Percentiles rank a stretch among this genome's conserved stretches.
Evolutionary conservation across 2,888 invertebrate species (phyloP).

Genomic region (Cephus runcator): DNA sequence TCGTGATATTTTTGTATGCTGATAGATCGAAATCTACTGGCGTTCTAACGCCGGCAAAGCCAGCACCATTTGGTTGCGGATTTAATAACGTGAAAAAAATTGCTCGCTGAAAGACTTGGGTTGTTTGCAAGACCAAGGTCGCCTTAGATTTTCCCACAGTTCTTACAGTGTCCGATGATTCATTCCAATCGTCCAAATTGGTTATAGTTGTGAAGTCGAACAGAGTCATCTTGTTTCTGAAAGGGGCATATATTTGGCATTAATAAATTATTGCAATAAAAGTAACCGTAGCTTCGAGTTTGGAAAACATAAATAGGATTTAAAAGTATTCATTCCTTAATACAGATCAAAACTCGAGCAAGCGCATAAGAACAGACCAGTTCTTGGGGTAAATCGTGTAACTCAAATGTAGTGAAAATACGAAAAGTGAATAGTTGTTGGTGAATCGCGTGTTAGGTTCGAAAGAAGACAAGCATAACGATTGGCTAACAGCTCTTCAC

Average conservation of each 20-base stretch:
- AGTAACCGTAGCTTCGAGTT: no score
- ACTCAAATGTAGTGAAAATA: no score
- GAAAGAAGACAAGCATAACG: no score
- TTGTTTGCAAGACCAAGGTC: slow-evolving; percentile 70
- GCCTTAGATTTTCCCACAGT: slow-evolving; percentile 77
- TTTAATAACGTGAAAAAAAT: slow-evolving; percentile 74
- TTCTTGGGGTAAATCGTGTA: no score
- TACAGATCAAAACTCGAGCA: neutral
- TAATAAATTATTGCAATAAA: neutral
- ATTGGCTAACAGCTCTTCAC: no score
- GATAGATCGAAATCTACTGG: slow-evolving; percentile 67
- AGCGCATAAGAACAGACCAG: no score
- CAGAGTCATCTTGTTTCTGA: slow-evolving; percentile 49
- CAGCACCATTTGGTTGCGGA: slow-evolving; percentile 76
- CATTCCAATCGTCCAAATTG: slow-evolving; percentile 70
- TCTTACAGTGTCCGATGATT: slow-evolving; percentile 74
- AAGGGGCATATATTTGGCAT: neutral
- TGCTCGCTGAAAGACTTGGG: slow-evolving; percentile 71
- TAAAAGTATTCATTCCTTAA: neutral
- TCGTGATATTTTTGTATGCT: slow-evolving; percentile 66
- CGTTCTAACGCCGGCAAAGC: slow-evolving; percentile 74
- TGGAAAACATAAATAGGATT: neutral
- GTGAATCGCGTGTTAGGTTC: no score
- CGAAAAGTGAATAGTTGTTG: no score
- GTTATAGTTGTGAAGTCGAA: slow-evolving; percentile 72